A percentile compares a stretch with the other conserved stretches of the same genome.
phyloP scores from a whole-genome alignment of 2,888 invertebrate species.

The Leptinotarsa rubiginosa region DNA sequence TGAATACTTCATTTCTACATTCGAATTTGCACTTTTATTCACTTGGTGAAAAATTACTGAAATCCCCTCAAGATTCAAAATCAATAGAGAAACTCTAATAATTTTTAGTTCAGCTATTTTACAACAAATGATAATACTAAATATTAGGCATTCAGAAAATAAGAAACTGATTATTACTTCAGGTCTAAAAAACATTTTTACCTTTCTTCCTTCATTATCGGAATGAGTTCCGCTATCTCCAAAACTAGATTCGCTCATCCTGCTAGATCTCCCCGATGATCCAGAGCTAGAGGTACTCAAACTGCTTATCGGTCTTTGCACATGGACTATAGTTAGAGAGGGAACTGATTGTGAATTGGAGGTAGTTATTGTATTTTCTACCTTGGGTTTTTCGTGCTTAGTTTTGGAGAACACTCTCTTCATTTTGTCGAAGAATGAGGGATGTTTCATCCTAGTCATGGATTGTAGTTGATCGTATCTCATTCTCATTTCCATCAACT shows the following conservation, averaged over 20 bases:
- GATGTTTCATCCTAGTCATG: slow-evolving; percentile 79
- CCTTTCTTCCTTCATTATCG: slow-evolving; percentile 81
- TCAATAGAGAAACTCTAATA: too few relatives aligned
- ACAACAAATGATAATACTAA: too few relatives aligned
- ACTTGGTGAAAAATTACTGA: too few relatives aligned
- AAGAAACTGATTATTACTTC: too few relatives aligned
- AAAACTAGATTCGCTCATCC: slow-evolving; percentile 83
- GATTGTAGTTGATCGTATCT: slow-evolving; percentile 83
- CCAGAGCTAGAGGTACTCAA: slow-evolving; percentile 78
- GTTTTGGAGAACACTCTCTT: slow-evolving; percentile 52
- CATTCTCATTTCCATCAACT: slow-evolving; percentile 81
- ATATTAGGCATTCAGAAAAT: too few relatives aligned
- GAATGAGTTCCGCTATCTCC: slow-evolving; percentile 90
- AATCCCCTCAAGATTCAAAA: too few relatives aligned
- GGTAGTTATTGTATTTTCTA: slow-evolving; percentile 43
- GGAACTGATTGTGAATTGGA: slow-evolving; percentile 41
- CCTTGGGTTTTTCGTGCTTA: slow-evolving; percentile 50
- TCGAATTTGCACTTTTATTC: too few relatives aligned
- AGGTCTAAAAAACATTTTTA: slow-evolving; percentile 29
- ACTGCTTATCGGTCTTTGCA: slow-evolving; percentile 75
- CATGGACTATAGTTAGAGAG: slow-evolving; percentile 46
- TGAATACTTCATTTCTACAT: too few relatives aligned
- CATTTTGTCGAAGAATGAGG: slow-evolving; percentile 84
- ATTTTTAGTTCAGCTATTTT: too few relatives aligned
- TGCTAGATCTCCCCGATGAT: slow-evolving; percentile 85